Evolutionary conservation across 2,797 vertebrate species (phyloP), one percentile per base, ranked within the genome.

Genomic region (Notolepis coatsorum): DNA sequence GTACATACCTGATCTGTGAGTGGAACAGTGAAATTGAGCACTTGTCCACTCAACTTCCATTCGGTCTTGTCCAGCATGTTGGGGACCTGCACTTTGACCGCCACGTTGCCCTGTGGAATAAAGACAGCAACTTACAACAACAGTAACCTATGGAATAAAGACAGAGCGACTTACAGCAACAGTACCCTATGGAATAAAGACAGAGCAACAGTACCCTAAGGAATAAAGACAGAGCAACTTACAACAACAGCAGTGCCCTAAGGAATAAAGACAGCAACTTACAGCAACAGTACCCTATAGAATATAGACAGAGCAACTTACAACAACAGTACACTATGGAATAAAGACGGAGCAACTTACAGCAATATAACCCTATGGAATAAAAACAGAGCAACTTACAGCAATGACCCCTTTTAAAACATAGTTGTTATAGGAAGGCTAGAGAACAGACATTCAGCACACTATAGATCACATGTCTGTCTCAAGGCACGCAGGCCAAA

Each of bases 1-100:
- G 0, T 8, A 10, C 55, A 65, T 90, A 97, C 97, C 97, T 99
- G 97, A 85, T 99, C 97, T 37, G 97, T 94, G 51, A 99, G 95
- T 0, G 97, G 97, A 35, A 99, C 94, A 2, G 96, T 98, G 87
- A 99, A 99, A 80, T 93, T 96, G 77, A 99, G 85, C 67, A 98
- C 92, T 84, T 99, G 98, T 68, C 98, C 98, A 0, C 92, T 96
- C 66, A 99, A 90, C 71, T 99, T 99, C 98, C 98, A 99, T 94
- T 99, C 98, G 0, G 94, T 96, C 93, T 99, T 99, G 89, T 99
- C 98, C 89, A 98, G 98, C 98, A 99, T 99, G 91, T 98, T 99
- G 71, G 97, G 97, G 9, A 99, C 98, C 63, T 99, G 97, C 4
- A 99, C 97, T 88, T 99, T 99, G 79, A 99, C 96, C 0, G 96